Percentiles rank a stretch among this genome's conserved stretches.
Evolutionary conservation across 1,140 invertebrate genomes (phyloP).

Genomic region (Scylla paramamosain): DNA sequence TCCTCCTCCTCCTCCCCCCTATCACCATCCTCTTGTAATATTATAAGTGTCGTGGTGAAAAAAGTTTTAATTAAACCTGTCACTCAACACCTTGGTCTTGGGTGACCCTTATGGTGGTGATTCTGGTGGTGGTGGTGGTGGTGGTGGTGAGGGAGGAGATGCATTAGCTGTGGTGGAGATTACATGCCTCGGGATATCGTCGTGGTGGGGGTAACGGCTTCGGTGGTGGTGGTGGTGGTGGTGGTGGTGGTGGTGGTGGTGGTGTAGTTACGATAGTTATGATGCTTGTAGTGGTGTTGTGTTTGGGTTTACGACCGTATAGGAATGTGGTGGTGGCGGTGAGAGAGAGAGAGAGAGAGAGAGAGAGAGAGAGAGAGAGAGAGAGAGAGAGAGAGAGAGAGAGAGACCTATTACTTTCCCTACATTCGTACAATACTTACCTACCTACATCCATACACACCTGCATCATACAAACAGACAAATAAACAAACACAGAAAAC

Average conservation of each 20-base stretch:
- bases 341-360: conserved; percentile 19
- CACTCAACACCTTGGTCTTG: background rate
- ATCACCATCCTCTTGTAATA: background rate
- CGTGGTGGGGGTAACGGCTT: background rate
- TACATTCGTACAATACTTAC: too few species aligned
- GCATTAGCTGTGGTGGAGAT: background rate
- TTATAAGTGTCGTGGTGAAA: conserved; percentile 1
- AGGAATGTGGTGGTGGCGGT: too few species aligned
- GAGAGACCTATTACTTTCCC: too few species aligned
- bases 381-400: conserved; percentile 1
- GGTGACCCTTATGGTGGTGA: background rate
- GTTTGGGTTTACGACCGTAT: too few species aligned
- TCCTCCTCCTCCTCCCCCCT: background rate
- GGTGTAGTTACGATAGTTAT: background rate
- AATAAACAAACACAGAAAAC: too few species aligned
- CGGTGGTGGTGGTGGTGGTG: background rate
- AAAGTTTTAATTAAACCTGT: conserved; percentile 24
- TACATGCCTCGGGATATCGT: background rate
- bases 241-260: conserved; percentile 7
- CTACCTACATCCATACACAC: too few species aligned
- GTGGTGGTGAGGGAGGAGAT: background rate
- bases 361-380: conserved; percentile 10
- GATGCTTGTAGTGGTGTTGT: too few species aligned
- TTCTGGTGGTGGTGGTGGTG: background rate
- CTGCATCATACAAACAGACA: too few species aligned